Conservation (phyloP, 2,888 invertebrate species). For the Aphodius sticticus region DNA sequence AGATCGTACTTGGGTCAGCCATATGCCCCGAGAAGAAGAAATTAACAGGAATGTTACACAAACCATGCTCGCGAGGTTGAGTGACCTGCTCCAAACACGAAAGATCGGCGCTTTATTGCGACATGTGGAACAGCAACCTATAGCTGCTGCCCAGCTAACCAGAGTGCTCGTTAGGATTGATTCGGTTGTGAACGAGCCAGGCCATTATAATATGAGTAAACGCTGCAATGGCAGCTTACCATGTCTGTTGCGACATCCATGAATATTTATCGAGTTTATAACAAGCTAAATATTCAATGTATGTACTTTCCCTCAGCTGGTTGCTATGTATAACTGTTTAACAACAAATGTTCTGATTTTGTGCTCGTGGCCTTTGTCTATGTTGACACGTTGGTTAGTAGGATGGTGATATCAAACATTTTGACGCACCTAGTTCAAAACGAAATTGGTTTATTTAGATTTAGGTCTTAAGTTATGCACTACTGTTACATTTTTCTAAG, state of each 20-base stretch:
- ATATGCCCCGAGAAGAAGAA: not conserved
- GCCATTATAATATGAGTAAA: not conserved
- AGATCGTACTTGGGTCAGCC: not conserved
- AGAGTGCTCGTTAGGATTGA: not conserved
- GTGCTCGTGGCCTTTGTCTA: not conserved
- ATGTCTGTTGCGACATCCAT: not conserved
- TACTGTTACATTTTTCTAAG: too few species aligned
- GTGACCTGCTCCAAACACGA: not conserved
- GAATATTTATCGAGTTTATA: not conserved
- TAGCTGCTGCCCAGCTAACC: not conserved
- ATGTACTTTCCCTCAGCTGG: not conserved
- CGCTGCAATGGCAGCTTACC: not conserved
- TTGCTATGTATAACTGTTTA: not conserved
- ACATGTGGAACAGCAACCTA: not conserved
- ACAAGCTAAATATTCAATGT: not conserved
- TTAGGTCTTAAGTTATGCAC: too few species aligned
- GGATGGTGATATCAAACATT: too few species aligned
- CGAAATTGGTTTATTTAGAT: too few species aligned
- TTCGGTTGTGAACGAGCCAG: not conserved
- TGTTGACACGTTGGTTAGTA: too few species aligned
- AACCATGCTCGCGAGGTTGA: not conserved
- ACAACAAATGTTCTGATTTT: not conserved
- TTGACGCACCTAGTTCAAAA: too few species aligned
- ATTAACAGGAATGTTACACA: not conserved
- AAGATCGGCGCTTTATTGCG: not conserved